Conservation (phyloP, 2,888 invertebrate genomes). For the Nemotelus nigrinus region DNA sequence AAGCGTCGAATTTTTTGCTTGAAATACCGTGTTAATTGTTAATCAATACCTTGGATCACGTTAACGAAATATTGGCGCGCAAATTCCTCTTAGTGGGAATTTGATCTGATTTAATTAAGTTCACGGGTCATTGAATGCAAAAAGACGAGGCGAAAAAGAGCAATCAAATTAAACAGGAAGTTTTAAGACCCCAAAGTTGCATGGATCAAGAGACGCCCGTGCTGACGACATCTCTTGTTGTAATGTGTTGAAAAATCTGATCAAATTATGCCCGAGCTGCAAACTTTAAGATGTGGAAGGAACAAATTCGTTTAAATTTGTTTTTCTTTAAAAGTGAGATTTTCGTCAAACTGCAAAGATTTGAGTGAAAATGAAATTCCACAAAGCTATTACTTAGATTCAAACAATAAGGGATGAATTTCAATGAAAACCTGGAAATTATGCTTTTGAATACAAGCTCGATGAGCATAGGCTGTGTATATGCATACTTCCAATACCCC, state of each 20-base stretch:
- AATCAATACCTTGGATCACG: constrained; percentile 25
- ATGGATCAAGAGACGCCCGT: background rate
- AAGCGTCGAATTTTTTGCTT: background rate
- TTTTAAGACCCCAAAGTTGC: constrained; percentile 41
- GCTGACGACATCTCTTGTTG: no score
- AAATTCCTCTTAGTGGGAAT: constrained; percentile 42
- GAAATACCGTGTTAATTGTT: constrained; percentile 23
- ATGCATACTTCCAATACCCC: background rate
- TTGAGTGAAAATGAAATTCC: constrained; percentile 5
- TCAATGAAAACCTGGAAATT: no score
- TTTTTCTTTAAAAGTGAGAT: constrained; percentile 45
- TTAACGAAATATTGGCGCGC: constrained; percentile 14
- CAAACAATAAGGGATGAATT: no score
- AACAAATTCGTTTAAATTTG: constrained; percentile 48
- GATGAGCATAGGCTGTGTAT: background rate
- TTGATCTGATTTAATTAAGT: constrained; percentile 47
- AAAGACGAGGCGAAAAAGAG: constrained; percentile 20
- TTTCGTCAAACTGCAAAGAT: constrained; percentile 50
- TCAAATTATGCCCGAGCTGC: constrained; percentile 5
- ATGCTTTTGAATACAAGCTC: no score
- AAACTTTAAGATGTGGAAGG: constrained; percentile 9
- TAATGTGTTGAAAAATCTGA: constrained; percentile 13
- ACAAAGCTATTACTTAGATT: no score
- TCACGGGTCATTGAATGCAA: constrained; percentile 24
- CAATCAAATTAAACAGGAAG: constrained; percentile 46